Conservation (phyloP, 2,797 vertebrate species). For the Falco biarmicus region DNA sequence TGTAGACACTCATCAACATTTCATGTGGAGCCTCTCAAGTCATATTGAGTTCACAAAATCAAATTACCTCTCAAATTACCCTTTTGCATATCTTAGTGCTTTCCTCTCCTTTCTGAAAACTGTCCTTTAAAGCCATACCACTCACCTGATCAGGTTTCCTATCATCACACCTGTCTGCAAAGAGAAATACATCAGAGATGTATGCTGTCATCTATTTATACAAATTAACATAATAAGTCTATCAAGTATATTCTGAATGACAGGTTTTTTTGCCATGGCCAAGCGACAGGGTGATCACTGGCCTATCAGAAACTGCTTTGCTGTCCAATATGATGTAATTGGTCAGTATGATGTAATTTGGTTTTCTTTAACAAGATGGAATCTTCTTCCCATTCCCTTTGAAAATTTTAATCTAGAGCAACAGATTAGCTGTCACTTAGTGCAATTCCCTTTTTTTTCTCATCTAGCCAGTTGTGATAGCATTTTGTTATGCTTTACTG, state of each 20-base stretch:
- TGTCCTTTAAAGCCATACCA: neutral
- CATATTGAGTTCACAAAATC: conserved; percentile 65
- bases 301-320: neutral
- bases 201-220: conserved; percentile 40
- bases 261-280: neutral
- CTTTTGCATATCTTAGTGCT: conserved; percentile 20
- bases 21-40: conserved; percentile 51
- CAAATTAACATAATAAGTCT: conserved; percentile 42
- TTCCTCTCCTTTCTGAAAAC: conserved; percentile 36
- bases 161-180: conserved; percentile 50
- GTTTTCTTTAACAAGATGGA: conserved; percentile 19
- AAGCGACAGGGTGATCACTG: neutral
- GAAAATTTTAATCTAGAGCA: conserved; percentile 29
- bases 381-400: neutral
- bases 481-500: neutral
- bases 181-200: conserved; percentile 19
- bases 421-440: neutral
- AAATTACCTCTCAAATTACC: conserved; percentile 63
- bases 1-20: conserved; percentile 57
- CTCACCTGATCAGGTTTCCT: conserved; percentile 55
- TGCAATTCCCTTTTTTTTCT: neutral
- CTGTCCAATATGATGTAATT: neutral
- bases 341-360: neutral
- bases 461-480: neutral
- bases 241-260: conserved; percentile 14